phyloP scores from a whole-genome alignment of 2,113 vertebrate species.

The Halcyon senegalensis region DNA sequence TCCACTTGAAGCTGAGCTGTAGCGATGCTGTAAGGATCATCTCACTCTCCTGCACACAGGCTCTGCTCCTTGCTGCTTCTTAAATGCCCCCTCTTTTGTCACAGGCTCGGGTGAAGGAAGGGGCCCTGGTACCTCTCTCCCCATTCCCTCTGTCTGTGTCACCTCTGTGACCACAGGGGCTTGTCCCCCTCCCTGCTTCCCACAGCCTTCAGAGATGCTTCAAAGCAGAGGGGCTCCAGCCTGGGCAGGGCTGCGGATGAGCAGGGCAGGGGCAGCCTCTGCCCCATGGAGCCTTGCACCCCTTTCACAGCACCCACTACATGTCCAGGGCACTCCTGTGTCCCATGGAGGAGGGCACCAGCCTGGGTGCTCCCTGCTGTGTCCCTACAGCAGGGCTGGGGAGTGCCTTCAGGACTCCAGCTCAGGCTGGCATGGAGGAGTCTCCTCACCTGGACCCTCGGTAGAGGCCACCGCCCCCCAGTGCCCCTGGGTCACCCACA shows the following conservation, averaged over 20 bases:
- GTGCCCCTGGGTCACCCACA: too few relatives aligned
- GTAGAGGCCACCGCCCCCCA: too few relatives aligned
- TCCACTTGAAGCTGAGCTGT: not conserved
- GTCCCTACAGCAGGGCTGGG: not conserved
- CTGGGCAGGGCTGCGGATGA: too few relatives aligned
- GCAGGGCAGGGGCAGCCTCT: not conserved
- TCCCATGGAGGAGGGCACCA: accelerated
- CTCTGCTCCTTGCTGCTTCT: accelerated
- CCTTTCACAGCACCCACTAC: not conserved
- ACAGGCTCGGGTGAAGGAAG: accelerated
- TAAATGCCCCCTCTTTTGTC: accelerated
- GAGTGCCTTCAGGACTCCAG: too few relatives aligned
- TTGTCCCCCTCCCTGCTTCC: not conserved
- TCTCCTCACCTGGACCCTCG: not conserved
- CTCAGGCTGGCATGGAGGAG: accelerated
- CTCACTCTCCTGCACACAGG: accelerated
- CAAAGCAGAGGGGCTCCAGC: not conserved
- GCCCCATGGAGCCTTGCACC: not conserved
- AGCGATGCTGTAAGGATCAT: accelerated
- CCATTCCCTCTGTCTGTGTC: not conserved
- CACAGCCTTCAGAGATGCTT: not conserved
- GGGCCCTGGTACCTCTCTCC: not conserved
- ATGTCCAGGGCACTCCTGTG: not conserved
- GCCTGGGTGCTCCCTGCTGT: not conserved
- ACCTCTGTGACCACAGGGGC: not conserved